These are phyloP conservation scores for Xyliphius kryptos DNA, from an alignment of 2,113 vertebrate species.

Conservation along the genomic window DNA sequence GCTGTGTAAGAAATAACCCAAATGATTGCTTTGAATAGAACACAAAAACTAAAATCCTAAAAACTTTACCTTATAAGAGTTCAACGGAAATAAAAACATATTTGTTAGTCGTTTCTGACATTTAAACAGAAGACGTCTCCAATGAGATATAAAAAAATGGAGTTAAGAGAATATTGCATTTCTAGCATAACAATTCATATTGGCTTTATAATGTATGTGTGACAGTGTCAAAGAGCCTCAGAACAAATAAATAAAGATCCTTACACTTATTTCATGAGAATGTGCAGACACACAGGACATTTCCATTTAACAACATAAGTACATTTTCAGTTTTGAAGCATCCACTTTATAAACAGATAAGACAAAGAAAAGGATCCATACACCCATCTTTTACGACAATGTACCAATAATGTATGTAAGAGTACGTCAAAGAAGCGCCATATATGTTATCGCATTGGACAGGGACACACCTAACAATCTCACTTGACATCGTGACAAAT, in stretches of 20 bases:
- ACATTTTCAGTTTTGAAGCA: slow-evolving; percentile 74
- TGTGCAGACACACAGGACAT: slow-evolving; percentile 69
- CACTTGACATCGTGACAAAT: slow-evolving; percentile 89
- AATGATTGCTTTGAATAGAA: slow-evolving; percentile 27
- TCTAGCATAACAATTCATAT: slow-evolving; percentile 66
- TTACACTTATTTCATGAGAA: slow-evolving; percentile 61
- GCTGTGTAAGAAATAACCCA: slow-evolving; percentile 78
- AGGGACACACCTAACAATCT: slow-evolving; percentile 89
- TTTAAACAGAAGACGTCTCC: slow-evolving; percentile 70
- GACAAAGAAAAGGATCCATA: slow-evolving; percentile 78
- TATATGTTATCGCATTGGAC: slow-evolving; percentile 84
- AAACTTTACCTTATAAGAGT: no score
- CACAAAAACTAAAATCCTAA: no score
- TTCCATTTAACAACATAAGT: slow-evolving; percentile 67
- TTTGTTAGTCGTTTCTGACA: slow-evolving; percentile 62
- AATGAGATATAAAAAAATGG: slow-evolving; percentile 69
- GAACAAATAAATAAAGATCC: slow-evolving; percentile 55
- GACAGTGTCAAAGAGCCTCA: slow-evolving; percentile 54
- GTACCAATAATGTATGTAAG: slow-evolving; percentile 85
- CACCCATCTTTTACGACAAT: slow-evolving; percentile 82
- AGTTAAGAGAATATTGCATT: slow-evolving; percentile 74
- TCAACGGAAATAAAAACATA: slow-evolving; percentile 59
- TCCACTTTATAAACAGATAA: slow-evolving; percentile 82
- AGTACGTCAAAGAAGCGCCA: slow-evolving; percentile 88
- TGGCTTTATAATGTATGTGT: no score